phyloP scores from a whole-genome alignment of 2,888 invertebrate genomes.

The Sminthurinus aureus region DNA sequence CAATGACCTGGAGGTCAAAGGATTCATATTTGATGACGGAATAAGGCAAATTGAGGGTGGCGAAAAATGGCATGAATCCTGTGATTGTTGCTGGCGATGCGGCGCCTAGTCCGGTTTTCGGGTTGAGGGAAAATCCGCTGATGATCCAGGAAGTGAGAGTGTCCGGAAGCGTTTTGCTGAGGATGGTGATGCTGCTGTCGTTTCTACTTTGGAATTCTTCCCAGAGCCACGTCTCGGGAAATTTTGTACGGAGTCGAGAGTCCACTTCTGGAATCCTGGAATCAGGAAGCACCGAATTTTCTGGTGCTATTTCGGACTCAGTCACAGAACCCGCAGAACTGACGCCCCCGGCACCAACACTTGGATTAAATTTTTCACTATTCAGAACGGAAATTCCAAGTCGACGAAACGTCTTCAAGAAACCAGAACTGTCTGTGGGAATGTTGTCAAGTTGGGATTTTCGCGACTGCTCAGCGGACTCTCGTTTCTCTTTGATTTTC shows the following conservation, averaged over 20 bases:
- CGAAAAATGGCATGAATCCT: conserved; percentile 68
- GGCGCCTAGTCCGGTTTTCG: conserved; percentile 66
- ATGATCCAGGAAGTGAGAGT: conserved; percentile 68
- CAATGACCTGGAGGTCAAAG: conserved; percentile 65
- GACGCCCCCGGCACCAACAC: too few relatives aligned
- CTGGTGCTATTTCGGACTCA: background rate
- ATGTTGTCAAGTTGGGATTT: background rate
- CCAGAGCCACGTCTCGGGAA: conserved; percentile 41
- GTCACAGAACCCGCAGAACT: background rate
- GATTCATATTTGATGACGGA: conserved; percentile 67
- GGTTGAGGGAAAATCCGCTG: conserved; percentile 67
- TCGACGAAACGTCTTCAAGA: background rate
- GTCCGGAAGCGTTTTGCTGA: conserved; percentile 62
- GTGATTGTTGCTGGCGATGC: conserved; percentile 63
- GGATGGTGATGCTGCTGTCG: conserved; percentile 52
- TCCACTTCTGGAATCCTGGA: background rate
- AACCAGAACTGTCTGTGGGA: background rate
- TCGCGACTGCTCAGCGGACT: too few relatives aligned
- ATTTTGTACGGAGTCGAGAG: background rate
- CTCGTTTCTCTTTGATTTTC: background rate
- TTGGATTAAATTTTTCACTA: background rate
- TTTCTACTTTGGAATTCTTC: conserved; percentile 64
- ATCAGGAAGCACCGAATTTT: background rate
- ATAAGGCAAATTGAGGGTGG: conserved; percentile 67
- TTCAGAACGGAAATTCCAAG: conserved; percentile 23